Conservation (phyloP, 2,113 vertebrate genomes). For the Tragelaphus buxtoni region DNA sequence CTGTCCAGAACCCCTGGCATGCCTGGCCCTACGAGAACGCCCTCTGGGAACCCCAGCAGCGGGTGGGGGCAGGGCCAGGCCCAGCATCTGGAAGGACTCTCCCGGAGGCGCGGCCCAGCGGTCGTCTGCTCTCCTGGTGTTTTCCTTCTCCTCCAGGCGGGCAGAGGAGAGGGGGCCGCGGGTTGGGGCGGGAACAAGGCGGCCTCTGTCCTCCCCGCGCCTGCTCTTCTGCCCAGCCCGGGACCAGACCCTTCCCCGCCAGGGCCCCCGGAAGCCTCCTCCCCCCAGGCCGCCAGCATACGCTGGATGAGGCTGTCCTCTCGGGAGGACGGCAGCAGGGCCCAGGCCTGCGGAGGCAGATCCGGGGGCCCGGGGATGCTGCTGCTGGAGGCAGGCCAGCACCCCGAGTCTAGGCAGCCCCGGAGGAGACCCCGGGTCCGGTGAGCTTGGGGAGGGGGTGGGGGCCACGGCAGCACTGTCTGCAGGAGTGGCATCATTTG, state of each 20-base stretch:
- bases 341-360: not conserved
- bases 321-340: not conserved
- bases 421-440: not conserved
- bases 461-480: not conserved
- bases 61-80: not conserved
- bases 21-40: not conserved
- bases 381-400: not conserved
- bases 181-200: not conserved
- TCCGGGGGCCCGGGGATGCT: not conserved
- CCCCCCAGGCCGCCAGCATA: not conserved
- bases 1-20: not conserved
- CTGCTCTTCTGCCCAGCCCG: not conserved
- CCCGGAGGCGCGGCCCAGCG: not conserved
- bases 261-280: not conserved
- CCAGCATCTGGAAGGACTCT: not conserved
- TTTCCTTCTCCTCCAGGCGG: not conserved
- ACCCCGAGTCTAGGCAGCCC: not conserved
- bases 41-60: not conserved
- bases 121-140: rapidly evolving
- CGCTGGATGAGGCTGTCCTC: not conserved
- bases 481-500: rapidly evolving
- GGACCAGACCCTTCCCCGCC: not conserved
- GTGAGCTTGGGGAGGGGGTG: not conserved
- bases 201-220: conserved; percentile 22
- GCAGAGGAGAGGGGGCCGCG: not conserved